These are phyloP conservation scores for Zosterops lateralis DNA, from an alignment of 2,113 vertebrate genomes.

Conservation along the genomic window DNA sequence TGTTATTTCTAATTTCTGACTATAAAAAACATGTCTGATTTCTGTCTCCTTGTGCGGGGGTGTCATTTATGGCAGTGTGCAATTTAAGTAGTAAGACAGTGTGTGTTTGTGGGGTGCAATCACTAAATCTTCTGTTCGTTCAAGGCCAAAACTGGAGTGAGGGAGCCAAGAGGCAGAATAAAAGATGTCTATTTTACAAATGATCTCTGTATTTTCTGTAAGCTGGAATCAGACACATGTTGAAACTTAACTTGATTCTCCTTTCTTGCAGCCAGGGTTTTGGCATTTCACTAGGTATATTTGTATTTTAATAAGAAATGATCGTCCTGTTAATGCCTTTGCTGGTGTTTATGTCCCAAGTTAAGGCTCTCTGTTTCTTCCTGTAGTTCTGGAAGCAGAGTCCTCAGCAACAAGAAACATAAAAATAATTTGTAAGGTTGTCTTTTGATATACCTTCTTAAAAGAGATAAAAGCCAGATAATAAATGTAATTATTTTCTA, in stretches of 20 bases:
- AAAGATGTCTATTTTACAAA: neutral
- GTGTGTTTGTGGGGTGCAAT: neutral
- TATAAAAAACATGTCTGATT: neutral
- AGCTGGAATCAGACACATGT: neutral
- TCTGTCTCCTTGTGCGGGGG: neutral
- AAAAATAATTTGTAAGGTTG: neutral
- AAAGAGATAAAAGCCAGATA: neutral
- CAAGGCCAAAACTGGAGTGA: neutral
- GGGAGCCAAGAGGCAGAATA: neutral
- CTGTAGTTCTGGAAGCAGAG: neutral
- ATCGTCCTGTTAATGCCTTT: neutral
- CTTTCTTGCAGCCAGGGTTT: neutral
- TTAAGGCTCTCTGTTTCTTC: neutral
- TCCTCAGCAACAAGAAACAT: neutral
- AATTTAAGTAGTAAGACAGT: neutral
- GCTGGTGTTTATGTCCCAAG: rapidly evolving
- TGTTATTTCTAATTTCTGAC: neutral
- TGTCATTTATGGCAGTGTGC: neutral
- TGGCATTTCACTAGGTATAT: neutral
- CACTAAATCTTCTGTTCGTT: neutral
- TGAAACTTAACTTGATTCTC: neutral
- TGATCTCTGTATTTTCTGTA: neutral
- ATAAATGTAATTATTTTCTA: neutral
- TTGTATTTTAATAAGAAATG: neutral
- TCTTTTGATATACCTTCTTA: neutral